A percentile compares a stretch with the other conserved stretches of the same genome.
phyloP scores from a whole-genome alignment of 2,797 vertebrate species.

The Centroberyx gerrardi region DNA sequence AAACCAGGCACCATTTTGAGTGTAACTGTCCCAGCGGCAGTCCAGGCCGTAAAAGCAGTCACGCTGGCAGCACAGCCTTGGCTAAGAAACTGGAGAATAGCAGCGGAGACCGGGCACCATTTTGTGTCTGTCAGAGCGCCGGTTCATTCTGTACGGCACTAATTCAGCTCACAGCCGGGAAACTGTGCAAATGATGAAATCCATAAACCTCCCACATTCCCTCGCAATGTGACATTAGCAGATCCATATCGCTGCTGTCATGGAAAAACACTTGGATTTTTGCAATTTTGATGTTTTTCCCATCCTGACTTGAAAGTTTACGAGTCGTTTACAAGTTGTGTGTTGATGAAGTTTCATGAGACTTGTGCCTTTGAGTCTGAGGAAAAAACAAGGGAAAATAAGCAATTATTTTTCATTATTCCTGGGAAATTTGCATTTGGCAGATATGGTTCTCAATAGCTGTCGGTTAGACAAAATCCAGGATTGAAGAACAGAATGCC shows the following conservation, averaged over 20 bases:
- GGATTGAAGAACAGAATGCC: too few relatives aligned
- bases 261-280: background rate
- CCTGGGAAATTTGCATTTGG: too few relatives aligned
- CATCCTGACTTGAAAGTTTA: too few relatives aligned
- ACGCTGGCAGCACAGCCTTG: background rate
- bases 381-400: too few relatives aligned
- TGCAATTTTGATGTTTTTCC: background rate
- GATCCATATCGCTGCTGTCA: conserved; percentile 15
- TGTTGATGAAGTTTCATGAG: too few relatives aligned
- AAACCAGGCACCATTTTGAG: conserved; percentile 23
- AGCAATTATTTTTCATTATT: too few relatives aligned
- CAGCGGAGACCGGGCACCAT: conserved; percentile 32
- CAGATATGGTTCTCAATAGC: too few relatives aligned
- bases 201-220: background rate
- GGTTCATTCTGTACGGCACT: conserved; percentile 14
- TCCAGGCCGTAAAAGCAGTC: conserved; percentile 21
- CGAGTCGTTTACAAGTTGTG: too few relatives aligned
- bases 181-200: conserved; percentile 16
- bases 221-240: background rate
- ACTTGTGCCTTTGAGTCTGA: too few relatives aligned
- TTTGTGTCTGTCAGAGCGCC: conserved; percentile 38
- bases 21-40: conserved; percentile 35
- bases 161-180: conserved; percentile 37
- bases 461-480: too few relatives aligned
- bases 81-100: conserved; percentile 4